Evolutionary conservation across 2,113 vertebrate species (phyloP), one percentile per base, ranked within the genome.

Genomic region (Oncorhynchus clarkii): DNA sequence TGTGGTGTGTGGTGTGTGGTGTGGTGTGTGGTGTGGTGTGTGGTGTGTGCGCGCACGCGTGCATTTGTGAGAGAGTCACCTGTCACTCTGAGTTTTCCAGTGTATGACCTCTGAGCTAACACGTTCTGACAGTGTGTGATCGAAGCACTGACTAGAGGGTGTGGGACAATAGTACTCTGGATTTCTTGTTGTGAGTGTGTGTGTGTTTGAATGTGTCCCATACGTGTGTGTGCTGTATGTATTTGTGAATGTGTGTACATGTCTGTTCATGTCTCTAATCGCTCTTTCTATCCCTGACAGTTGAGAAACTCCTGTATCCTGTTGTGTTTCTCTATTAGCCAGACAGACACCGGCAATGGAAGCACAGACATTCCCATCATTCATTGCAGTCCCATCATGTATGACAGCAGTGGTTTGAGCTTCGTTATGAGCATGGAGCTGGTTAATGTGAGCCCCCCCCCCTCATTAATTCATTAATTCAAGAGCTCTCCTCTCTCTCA

Each of bases 71-170:
- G 22, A 20, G 67, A 1, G 18, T 12, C 59, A 16, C 68, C 54
- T 67, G 73, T 75, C 57, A 80, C 51, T 65, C 9, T 22, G 2
- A n/a, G 49, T 71, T 48, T 6, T 69, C 48, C 22, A 62, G n/a
- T 22, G n/a, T 60, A 6, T 22, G 59, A 7, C 18, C 12, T 39
- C 71, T 77, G 24, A 71, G 70, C 48, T 82, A 67, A 51, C 49
- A 75, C 29, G 22, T 12, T 60, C 20, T 26, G 79, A 84, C 67
- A 75, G 79, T 75, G 70, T 65, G 64, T 81, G 74, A 69, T 54
- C 51, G 24, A 76, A 71, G 18, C 65, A 77, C 60, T 26, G 60
- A 73, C 13, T 16, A 12, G 31, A n/a, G 31, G 72, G 26, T 71
- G 69, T 71, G 75, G 67, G 45, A 66, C 29, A 31, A 76, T 51